These are phyloP conservation scores for Corella eumyota DNA, from an alignment of 23 tunicate species.

Conservation along the genomic window DNA sequence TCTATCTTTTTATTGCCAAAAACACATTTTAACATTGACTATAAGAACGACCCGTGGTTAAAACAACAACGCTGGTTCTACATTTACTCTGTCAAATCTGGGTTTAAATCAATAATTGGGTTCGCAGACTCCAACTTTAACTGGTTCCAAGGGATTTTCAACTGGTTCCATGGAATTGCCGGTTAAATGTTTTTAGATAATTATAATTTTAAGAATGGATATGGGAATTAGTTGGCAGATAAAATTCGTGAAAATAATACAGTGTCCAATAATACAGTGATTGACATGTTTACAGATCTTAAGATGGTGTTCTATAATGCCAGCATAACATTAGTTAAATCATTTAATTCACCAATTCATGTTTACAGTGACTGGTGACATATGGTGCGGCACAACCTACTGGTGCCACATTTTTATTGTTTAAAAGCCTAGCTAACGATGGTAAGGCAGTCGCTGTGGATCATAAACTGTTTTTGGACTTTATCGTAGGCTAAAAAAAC, in stretches of 20 bases:
- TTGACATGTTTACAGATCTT: constrained; percentile 21
- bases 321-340: neutral
- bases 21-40: constrained; percentile 36
- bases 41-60: constrained; percentile 51
- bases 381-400: constrained; percentile 23
- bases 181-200: constrained; percentile 43
- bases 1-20: no score
- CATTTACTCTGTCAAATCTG: constrained; percentile 38
- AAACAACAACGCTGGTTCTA: constrained; percentile 42
- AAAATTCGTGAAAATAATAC: constrained; percentile 2
- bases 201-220: constrained; percentile 32
- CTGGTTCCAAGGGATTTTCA: no score
- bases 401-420: constrained; percentile 33
- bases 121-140: constrained; percentile 46
- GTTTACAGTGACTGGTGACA: constrained; percentile 59
- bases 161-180: constrained; percentile 77
- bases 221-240: constrained; percentile 72
- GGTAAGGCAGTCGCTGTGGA: constrained; percentile 37
- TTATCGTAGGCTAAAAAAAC: constrained; percentile 27
- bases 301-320: constrained; percentile 46
- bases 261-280: constrained; percentile 9
- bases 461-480: no score
- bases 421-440: constrained; percentile 27
- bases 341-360: neutral
- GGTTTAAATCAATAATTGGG: constrained; percentile 52